These are phyloP conservation scores for Anthoscopus minutus DNA, from an alignment of 2,113 vertebrate species.

Conservation along the genomic window DNA sequence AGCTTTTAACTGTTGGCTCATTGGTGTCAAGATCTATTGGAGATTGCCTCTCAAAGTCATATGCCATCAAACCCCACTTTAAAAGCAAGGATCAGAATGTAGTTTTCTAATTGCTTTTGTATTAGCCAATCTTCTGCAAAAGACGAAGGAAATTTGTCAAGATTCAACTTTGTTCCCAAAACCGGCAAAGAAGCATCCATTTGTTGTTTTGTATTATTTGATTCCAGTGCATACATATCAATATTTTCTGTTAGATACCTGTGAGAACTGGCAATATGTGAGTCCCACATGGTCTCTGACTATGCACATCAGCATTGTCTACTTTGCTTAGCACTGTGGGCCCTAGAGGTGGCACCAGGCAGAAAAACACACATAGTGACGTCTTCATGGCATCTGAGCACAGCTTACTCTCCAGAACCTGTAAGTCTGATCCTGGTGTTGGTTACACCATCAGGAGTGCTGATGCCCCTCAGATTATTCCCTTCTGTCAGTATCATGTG, in stretches of 20 bases:
- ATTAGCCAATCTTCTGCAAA: neutral
- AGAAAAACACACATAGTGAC: neutral
- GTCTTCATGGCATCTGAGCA: neutral
- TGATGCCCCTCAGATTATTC: neutral
- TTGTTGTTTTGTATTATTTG: neutral
- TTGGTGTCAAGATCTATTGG: neutral
- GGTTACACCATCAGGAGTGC: neutral
- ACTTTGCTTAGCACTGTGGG: neutral
- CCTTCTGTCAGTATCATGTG: neutral
- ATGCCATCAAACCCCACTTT: neutral
- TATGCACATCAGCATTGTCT: neutral
- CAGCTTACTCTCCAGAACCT: neutral
- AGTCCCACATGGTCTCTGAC: neutral
- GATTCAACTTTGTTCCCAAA: neutral
- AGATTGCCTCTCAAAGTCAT: neutral
- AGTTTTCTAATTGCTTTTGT: neutral
- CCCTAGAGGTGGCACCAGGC: neutral
- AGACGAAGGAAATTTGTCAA: neutral
- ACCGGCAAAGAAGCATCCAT: neutral
- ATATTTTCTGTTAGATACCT: neutral
- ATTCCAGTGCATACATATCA: fast-evolving
- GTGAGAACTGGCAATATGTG: neutral
- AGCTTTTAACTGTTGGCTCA: neutral
- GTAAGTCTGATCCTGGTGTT: neutral
- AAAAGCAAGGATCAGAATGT: neutral